Base-by-base conservation (phyloP, 2,888 invertebrate species). In the Cheilosia vulpina region DNA sequence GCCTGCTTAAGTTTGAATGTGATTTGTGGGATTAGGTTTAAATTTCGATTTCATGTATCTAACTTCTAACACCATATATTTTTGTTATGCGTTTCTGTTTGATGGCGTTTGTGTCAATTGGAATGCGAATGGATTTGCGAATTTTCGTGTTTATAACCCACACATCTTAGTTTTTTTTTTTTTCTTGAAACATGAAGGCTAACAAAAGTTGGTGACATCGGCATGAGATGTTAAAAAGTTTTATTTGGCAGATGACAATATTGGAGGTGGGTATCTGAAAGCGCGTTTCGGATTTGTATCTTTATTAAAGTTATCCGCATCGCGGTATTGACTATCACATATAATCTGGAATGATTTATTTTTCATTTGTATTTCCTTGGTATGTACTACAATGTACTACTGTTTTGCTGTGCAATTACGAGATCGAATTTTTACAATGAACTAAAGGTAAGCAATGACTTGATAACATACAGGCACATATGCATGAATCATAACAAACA, bases 1-100 rank as follows among this genome's bases (percentile, higher is more conserved):
- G 69, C 75, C 77, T 83, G 83, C 72, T 73, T 52, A 53, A 19
- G 50, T 65, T 52, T 41, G 41, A 71, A 53, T 80, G 69, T 80
- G 75, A 84, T 84, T 84, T 84, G 84, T 79, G 84, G 71, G 84
- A 84, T 80, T 69, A 69, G 43, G 58, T 47, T 53, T 50, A 53
- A 58, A 38, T 24, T 55, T 66, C 45, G 65, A 69, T 55, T 71
- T 69, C 75, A 65, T 79, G 73, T 69, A 69, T 58, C 69, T 41
- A 65, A 77, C 79, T 65, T 58, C 69, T 41, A 65, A 77, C 79
- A 69, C 68, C 38, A 69, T 68, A 43, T 52, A 38, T 68, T 66
- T 72, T 21, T 38, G 72, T 41, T 81, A 19, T 62, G 41, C 11
- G 21, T 55, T 75, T 57, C 34, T 13, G 45, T 68, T 73, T 60